Conservation (phyloP, 2,113 vertebrate species). For the Dromaius novaehollandiae region DNA sequence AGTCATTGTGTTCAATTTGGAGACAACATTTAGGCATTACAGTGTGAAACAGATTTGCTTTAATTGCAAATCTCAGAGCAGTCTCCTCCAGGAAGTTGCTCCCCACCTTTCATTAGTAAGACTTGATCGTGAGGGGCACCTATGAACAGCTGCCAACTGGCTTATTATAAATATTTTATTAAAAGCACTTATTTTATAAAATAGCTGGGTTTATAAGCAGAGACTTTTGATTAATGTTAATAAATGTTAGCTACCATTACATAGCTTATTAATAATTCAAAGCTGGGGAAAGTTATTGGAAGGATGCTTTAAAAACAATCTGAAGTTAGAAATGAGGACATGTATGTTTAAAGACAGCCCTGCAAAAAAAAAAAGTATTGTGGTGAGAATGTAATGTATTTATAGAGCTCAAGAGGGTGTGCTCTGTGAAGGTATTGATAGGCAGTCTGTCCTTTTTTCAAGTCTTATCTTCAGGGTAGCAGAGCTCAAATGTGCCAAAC, state of each 20-base stretch:
- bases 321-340: not conserved
- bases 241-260: constrained; percentile 20
- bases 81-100: not conserved
- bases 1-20: not conserved
- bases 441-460: constrained; percentile 58
- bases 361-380: not conserved
- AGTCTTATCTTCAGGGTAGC: constrained; percentile 74
- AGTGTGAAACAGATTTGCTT: not conserved
- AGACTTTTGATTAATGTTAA: not conserved
- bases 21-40: not conserved
- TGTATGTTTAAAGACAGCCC: not conserved
- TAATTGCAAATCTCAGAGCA: constrained; percentile 5
- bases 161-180: constrained; percentile 2
- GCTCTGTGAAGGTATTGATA: constrained; percentile 65
- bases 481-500: constrained; percentile 69
- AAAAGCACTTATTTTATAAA: not conserved
- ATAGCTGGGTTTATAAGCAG: not conserved
- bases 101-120: not conserved
- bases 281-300: not conserved
- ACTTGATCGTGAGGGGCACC: not conserved
- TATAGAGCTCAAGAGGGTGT: constrained; percentile 69
- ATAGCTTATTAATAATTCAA: constrained; percentile 21
- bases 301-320: not conserved
- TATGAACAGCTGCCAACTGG: not conserved
- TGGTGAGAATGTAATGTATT: constrained; percentile 42